Conservation (phyloP, 2,888 invertebrate species). For the Dyspetes luteomarginatus region DNA sequence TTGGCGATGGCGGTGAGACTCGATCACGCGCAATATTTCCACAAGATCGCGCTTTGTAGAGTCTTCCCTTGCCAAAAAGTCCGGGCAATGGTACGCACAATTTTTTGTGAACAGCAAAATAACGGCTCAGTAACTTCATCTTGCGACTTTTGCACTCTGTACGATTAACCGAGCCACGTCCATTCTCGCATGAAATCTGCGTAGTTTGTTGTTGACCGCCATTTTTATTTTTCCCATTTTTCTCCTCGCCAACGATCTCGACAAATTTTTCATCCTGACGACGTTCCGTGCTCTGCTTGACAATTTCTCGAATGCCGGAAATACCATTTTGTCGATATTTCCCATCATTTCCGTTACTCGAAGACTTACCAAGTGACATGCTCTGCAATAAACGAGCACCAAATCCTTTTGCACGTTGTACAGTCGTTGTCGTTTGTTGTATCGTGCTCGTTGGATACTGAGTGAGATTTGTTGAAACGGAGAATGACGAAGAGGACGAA, state of each 20-base stretch:
- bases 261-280: conserved; percentile 62
- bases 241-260: conserved; percentile 54
- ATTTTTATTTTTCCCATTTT: conserved; percentile 68
- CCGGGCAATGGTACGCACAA: conserved; percentile 87
- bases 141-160: conserved; percentile 83
- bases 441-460: conserved; percentile 61
- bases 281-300: conserved; percentile 39
- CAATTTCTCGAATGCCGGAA: conserved; percentile 27
- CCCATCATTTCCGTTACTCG: conserved; percentile 53
- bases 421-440: conserved; percentile 72
- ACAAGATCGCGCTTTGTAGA: conserved; percentile 88
- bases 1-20: conserved; percentile 82
- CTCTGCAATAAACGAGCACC: conserved; percentile 85
- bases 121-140: conserved; percentile 87
- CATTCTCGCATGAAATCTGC: conserved; percentile 72
- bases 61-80: conserved; percentile 84
- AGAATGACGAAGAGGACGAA: conserved; percentile 61
- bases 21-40: conserved; percentile 86
- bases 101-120: conserved; percentile 88
- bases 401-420: conserved; percentile 84
- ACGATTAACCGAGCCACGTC: conserved; percentile 74
- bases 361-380: conserved; percentile 77
- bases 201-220: conserved; percentile 67
- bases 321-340: conserved; percentile 61
- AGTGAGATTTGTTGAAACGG: conserved; percentile 69